Evolutionary conservation across 2,888 invertebrate species (phyloP).

Genomic region (Pristionchus japonicus): DNA sequence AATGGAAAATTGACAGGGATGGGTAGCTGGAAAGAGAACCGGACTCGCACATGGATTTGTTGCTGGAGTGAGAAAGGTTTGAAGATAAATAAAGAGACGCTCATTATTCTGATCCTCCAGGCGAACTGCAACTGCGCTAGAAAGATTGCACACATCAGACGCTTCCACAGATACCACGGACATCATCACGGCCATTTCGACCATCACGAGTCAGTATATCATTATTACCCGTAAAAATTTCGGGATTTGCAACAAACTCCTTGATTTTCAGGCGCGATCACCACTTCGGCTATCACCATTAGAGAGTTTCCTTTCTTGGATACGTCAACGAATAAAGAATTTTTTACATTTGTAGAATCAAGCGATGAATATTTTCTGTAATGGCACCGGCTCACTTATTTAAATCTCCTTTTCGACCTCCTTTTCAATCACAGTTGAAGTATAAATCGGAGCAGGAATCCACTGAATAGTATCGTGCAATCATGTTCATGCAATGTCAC

Average conservation of each 20-base stretch:
- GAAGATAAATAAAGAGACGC: too few relatives aligned
- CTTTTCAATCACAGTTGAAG: background rate
- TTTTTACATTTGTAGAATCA: background rate
- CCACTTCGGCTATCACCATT: conserved; percentile 18
- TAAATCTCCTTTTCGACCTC: background rate
- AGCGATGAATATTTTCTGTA: background rate
- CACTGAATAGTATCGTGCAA: background rate
- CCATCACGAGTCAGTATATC: background rate
- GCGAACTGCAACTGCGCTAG: background rate
- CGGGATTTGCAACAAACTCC: background rate
- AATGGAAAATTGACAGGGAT: background rate
- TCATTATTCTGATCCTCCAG: too few relatives aligned
- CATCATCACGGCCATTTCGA: background rate
- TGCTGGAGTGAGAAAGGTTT: conserved; percentile 11
- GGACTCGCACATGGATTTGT: background rate
- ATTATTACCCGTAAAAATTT: background rate
- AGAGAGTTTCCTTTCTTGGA: background rate
- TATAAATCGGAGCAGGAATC: background rate
- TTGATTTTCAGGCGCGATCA: background rate
- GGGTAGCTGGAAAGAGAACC: background rate
- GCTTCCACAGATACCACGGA: background rate
- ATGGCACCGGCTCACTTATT: background rate
- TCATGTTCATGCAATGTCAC: background rate
- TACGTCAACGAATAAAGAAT: background rate
- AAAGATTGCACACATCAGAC: background rate